A percentile compares a stretch with the other conserved stretches of the same genome.
Evolutionary conservation across 1,140 invertebrate genomes (phyloP).

Genomic region (Drosophila leontia): DNA sequence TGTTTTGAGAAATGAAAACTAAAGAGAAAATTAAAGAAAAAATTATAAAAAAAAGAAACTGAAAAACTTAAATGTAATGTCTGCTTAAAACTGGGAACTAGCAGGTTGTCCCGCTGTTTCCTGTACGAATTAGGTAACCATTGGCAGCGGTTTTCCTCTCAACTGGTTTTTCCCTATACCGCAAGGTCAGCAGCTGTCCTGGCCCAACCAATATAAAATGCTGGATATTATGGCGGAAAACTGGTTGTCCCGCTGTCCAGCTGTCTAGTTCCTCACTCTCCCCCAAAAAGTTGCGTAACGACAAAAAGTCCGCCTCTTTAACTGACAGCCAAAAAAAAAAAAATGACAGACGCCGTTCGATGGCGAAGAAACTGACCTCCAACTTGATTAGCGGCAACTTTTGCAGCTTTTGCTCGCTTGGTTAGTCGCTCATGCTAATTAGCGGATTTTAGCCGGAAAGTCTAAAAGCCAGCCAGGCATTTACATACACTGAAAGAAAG

Average conservation of each 20-base stretch:
- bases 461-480: conserved; percentile 21
- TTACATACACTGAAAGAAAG: conserved; percentile 30
- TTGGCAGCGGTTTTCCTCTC: conserved; percentile 51
- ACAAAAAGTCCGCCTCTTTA: conserved; percentile 18
- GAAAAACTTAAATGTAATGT: background rate
- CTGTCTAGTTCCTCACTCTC: conserved; percentile 10
- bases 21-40: background rate
- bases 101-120: conserved; percentile 17
- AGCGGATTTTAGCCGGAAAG: conserved; percentile 56
- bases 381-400: conserved; percentile 77
- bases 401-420: conserved; percentile 45
- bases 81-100: conserved; percentile 5
- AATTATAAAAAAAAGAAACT: background rate
- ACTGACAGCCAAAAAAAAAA: conserved; percentile 17
- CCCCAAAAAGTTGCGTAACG: conserved; percentile 57
- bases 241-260: conserved; percentile 21
- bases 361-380: conserved; percentile 66
- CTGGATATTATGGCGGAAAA: conserved; percentile 18
- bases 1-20: conserved; percentile 7
- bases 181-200: conserved; percentile 71
- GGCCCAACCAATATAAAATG: conserved; percentile 16
- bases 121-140: conserved; percentile 75
- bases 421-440: conserved; percentile 65
- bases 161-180: conserved; percentile 54
- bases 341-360: conserved; percentile 14